Base-by-base conservation (phyloP, 2,888 invertebrate species). In the Microctonus aethiopoides region DNA sequence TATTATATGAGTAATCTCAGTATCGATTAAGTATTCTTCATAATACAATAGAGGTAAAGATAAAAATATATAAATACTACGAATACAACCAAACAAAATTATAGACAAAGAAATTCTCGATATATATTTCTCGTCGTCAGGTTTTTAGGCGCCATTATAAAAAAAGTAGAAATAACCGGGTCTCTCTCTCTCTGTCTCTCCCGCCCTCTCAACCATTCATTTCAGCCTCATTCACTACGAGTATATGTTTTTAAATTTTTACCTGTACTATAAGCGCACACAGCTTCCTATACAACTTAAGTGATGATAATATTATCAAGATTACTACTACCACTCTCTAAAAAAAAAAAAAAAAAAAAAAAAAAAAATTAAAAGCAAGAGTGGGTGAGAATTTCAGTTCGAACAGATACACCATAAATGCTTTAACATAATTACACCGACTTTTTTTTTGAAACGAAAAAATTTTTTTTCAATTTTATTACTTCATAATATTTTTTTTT, bases 231-330 rank as follows among this genome's bases (percentile, higher is more conserved):
- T 51, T 61, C 24, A 34, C 34, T 20, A n/a, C n/a, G 32, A 13
- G 16, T 60, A 39, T 34, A 39, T 34, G 9, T 34, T 32, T 32
- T 34, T 5, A 29, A 57, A 57, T 10, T 32, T 16, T 13, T 29
- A 29, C 26, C 57, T 57, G 9, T 29, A 32, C 52, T 29, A 46
- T 46, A 57, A 57, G 13, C 16, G 34, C 20, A 16, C 57, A 16
- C 34, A 7, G 57, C 66, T 66, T 41, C 57, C 66, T 7, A 46
- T 6, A 46, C 16, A 32, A 54, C 54, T 36, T 61, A 67, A 67
- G 41, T 61, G 67, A 67, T 52, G 61, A 67, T 36, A 61, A 67
- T 46, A 46, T 67, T 61, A 67, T 54, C 61, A 7, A 36, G n/a
- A 67, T 51, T 67, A 52, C 24, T 6, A 26, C 57, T 46, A 7